A percentile compares a stretch with the other conserved stretches of the same genome.
phyloP scores from a whole-genome alignment of 1,140 invertebrate genomes.

The Drosophila varians region DNA sequence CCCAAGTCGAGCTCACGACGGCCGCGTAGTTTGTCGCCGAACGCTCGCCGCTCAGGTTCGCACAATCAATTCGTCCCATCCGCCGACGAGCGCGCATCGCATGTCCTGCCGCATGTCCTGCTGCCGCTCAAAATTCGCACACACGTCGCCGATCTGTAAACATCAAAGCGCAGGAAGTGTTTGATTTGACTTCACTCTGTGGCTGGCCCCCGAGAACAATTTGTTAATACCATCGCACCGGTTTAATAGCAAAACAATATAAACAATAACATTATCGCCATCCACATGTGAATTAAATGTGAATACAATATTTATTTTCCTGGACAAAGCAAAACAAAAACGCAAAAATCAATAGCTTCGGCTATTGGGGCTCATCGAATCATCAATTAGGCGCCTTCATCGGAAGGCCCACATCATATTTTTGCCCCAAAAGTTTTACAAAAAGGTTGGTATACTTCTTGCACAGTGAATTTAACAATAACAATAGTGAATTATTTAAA shows the following conservation, averaged over 20 bases:
- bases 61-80: conserved; percentile 74
- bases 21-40: conserved; percentile 79
- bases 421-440: conserved; percentile 20
- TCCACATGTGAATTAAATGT: conserved; percentile 22
- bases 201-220: not conserved
- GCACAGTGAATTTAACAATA: not conserved
- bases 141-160: conserved; percentile 21
- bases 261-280: conserved; percentile 22
- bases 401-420: conserved; percentile 29
- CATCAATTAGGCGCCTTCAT: conserved; percentile 17
- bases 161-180: conserved; percentile 20
- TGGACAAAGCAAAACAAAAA: conserved; percentile 6
- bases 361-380: not conserved
- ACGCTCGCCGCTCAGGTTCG: conserved; percentile 77
- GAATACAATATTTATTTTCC: conserved; percentile 7
- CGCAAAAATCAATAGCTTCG: not conserved
- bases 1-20: conserved; percentile 69
- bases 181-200: conserved; percentile 3
- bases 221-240: not conserved
- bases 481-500: not conserved
- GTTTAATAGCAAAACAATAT: conserved; percentile 12
- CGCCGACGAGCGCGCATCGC: conserved; percentile 65
- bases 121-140: conserved; percentile 27
- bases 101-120: conserved; percentile 27
- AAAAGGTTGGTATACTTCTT: conserved; percentile 42